Percentiles rank a stretch among this genome's conserved stretches.
These are phyloP conservation scores for Pheosia tremula DNA, from an alignment of 2,888 invertebrate species.

Conservation along the genomic window DNA sequence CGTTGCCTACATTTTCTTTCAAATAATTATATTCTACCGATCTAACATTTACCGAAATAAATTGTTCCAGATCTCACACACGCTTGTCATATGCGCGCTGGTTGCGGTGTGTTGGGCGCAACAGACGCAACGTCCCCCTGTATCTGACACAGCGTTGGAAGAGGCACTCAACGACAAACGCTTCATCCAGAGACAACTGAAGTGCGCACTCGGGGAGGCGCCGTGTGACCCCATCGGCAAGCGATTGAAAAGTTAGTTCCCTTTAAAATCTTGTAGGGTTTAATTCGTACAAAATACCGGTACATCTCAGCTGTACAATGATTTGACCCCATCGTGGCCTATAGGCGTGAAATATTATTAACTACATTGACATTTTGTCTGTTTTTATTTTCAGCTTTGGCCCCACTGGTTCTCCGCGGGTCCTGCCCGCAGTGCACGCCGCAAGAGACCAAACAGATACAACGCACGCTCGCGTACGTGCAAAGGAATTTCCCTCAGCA, in stretches of 20 bases:
- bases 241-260: slow-evolving; percentile 86
- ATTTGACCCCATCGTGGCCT: too few relatives aligned
- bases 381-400: slow-evolving; percentile 85
- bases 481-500: slow-evolving; percentile 91
- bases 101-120: slow-evolving; percentile 52
- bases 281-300: too few relatives aligned
- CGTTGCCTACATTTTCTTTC: too few relatives aligned
- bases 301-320: too few relatives aligned
- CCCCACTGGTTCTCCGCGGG: slow-evolving; percentile 89
- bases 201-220: slow-evolving; percentile 89
- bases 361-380: slow-evolving; percentile 10
- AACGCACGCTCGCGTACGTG: slow-evolving; percentile 89
- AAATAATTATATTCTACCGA: too few relatives aligned
- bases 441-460: slow-evolving; percentile 89
- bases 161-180: slow-evolving; percentile 88
- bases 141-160: slow-evolving; percentile 88
- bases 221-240: slow-evolving; percentile 90
- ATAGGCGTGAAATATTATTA: not conserved
- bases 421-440: slow-evolving; percentile 89
- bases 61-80: slow-evolving; percentile 53
- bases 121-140: slow-evolving; percentile 66
- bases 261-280: not conserved
- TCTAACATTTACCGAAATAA: slow-evolving; percentile 13
- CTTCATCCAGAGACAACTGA: slow-evolving; percentile 88
- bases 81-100: slow-evolving; percentile 50